phyloP scores from a whole-genome alignment of 1,140 invertebrate species.

The Sitobion miscanthi region DNA sequence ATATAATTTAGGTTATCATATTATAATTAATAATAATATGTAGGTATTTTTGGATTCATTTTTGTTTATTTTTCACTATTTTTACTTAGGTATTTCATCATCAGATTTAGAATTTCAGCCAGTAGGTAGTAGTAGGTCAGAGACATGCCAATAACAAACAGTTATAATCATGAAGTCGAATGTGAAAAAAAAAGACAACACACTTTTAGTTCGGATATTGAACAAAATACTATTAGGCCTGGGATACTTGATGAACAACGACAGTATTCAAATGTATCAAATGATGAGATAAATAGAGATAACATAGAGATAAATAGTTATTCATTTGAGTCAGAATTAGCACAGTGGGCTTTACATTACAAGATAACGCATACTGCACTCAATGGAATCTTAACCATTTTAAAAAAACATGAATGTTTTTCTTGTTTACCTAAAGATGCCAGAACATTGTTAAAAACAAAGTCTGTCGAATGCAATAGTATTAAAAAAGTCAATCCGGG shows the following conservation, averaged over 20 bases:
- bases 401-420: slow-evolving; percentile 27
- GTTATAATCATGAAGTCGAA: not conserved
- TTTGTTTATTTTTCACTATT: not conserved
- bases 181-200: not conserved
- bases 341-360: not conserved
- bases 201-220: not conserved
- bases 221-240: not conserved
- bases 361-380: slow-evolving; percentile 14
- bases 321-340: not conserved
- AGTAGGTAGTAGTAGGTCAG: not conserved
- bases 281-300: too few relatives aligned
- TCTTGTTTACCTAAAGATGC: not conserved
- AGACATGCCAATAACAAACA: not conserved
- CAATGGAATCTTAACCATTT: not conserved
- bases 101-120: not conserved
- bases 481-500: slow-evolving; percentile 30
- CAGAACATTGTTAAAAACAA: slow-evolving; percentile 26
- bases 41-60: not conserved
- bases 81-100: not conserved
- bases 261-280: not conserved
- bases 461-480: not conserved
- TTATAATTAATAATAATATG: not conserved
- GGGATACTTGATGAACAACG: not conserved
- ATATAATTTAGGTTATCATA: not conserved
- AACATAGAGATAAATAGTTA: not conserved